phyloP scores from a whole-genome alignment of 2,113 vertebrate genomes.

The Hemibagrus wyckioides region DNA sequence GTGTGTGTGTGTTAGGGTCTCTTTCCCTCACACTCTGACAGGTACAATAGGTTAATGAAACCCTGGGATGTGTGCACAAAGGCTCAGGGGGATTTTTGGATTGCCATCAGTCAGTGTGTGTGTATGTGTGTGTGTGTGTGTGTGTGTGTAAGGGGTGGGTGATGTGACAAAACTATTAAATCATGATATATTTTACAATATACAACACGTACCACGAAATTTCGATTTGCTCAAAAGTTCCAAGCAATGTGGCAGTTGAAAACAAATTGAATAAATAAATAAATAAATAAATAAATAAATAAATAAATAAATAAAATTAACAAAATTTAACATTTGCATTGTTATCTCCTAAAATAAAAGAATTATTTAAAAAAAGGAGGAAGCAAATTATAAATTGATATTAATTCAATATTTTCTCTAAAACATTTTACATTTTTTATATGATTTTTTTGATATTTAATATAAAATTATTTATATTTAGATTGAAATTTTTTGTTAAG shows the following conservation, averaged over 20 bases:
- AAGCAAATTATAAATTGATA: neutral
- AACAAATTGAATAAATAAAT: neutral
- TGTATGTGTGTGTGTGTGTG: conserved; percentile 27
- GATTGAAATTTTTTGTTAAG: no score
- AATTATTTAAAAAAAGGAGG: neutral
- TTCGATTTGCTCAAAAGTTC: neutral
- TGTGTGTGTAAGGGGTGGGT: neutral
- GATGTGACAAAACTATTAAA: neutral
- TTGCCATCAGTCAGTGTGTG: conserved; percentile 38
- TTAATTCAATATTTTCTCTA: no score
- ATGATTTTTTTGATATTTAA: no score
- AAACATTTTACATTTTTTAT: no score
- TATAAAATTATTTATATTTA: no score
- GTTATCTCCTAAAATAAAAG: no score
- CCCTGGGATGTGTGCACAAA: conserved; percentile 43
- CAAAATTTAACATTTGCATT: no score
- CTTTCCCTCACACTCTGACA: conserved; percentile 29
- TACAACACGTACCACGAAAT: neutral
- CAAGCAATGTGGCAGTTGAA: neutral
- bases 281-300: no score
- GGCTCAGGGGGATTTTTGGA: conserved; percentile 48
- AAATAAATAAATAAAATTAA: no score
- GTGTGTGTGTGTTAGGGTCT: conserved; percentile 29
- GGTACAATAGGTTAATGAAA: conserved; percentile 54
- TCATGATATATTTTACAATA: neutral